phyloP scores from a whole-genome alignment of 2,888 invertebrate genomes.

The Suillia variegata region DNA sequence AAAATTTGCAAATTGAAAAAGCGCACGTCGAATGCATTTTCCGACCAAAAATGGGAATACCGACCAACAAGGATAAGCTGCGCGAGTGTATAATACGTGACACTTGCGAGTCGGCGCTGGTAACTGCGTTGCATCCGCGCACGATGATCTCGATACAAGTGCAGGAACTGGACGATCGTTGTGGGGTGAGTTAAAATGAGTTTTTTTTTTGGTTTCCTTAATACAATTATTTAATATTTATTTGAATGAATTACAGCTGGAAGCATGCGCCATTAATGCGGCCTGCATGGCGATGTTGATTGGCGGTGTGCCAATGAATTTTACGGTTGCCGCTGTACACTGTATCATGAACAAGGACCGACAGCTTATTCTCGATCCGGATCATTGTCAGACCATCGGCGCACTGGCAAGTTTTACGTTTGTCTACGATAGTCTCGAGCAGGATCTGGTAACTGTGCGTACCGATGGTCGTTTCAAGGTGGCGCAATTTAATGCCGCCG shows the following conservation, averaged over 20 bases:
- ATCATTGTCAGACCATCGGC: slow-evolving; percentile 62
- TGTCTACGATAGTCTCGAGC: slow-evolving; percentile 73
- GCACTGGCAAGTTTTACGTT: slow-evolving; percentile 72
- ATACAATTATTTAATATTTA: neutral
- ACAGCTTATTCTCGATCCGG: slow-evolving; percentile 70
- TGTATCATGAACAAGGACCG: slow-evolving; percentile 71
- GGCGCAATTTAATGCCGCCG: slow-evolving; percentile 70
- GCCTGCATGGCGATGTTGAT: slow-evolving; percentile 81
- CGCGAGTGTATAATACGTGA: slow-evolving; percentile 77
- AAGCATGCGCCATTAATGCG: slow-evolving; percentile 83
- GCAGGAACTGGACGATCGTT: slow-evolving; percentile 86
- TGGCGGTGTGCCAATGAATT: slow-evolving; percentile 83
- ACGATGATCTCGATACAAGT: slow-evolving; percentile 78
- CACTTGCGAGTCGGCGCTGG: slow-evolving; percentile 76
- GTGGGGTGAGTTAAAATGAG: slow-evolving; percentile 68
- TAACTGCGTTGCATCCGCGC: slow-evolving; percentile 77
- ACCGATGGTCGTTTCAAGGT: slow-evolving; percentile 74
- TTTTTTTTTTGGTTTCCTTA: neutral
- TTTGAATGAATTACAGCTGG: slow-evolving; percentile 66
- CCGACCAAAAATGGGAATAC: slow-evolving; percentile 76
- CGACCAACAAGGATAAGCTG: slow-evolving; percentile 72
- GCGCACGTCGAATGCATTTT: slow-evolving; percentile 77
- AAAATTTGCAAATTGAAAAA: slow-evolving; percentile 78
- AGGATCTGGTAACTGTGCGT: slow-evolving; percentile 68
- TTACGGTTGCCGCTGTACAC: slow-evolving; percentile 77